Evolutionary conservation across 2,888 invertebrate genomes (phyloP), one percentile per base, ranked within the genome.

Genomic region (Hedya salicella): DNA sequence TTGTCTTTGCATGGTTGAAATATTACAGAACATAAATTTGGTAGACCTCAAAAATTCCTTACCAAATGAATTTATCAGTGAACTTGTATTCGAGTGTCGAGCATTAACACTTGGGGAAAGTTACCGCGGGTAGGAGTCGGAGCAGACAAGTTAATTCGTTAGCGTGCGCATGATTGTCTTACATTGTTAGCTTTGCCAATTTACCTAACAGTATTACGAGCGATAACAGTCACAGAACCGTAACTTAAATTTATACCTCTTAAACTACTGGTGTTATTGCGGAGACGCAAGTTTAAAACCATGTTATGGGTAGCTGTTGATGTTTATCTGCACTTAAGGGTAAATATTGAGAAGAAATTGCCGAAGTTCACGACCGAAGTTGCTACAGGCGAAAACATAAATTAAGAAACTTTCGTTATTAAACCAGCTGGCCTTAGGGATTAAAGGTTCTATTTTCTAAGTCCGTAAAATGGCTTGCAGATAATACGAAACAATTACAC

Each of bases 371-470:
- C 59, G 40, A 54, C 53, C 44, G 16, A 68, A 53, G 54, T 62
- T 65, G 46, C 49, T 67, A 57, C 60, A 65, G 72, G 71, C 69
- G 68, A 71, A 73, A 71, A 75, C 72, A 73, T 77, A 78, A 80
- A 82, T 81, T 81, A 79, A 73, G 69, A 76, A 82, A 81, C 74
- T 81, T 80, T 77, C 63, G 63, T 69, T 72, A 71, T 70, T 74
- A 17, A 52, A 59, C 36, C 52, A 25, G 50, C 49, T 40, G 46
- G 52, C 44, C 39, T 60, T 53, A 46, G 21, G 65, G 52, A 64
- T 65, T 48, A 60, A 52, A 46, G n/a, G 52, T 11, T 16, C 1
- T 52, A 53, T 52, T 52, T 64, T 57, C 16, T 40, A 32, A 50
- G 50, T n/a, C n/a, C n/a, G n/a, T 50, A 42, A 50, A 42, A 39